Evolutionary conservation across 2,797 vertebrate genomes (phyloP).

Genomic region (Acipenser transmontanus): DNA sequence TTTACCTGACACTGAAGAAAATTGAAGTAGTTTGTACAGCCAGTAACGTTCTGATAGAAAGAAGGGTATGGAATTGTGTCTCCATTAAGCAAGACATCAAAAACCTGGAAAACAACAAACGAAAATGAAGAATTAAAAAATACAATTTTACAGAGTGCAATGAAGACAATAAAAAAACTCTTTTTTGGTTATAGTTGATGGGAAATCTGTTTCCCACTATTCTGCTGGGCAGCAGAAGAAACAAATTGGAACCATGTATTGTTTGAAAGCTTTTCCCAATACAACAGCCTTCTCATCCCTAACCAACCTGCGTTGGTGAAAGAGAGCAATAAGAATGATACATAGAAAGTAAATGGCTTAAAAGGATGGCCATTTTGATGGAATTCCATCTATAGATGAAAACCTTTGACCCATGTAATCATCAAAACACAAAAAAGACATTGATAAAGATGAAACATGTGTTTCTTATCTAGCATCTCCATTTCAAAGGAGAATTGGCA

Average conservation of each 20-base stretch:
- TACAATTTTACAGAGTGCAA: not conserved
- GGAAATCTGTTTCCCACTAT: not conserved
- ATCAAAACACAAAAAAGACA: too few species aligned
- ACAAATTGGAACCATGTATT: not conserved
- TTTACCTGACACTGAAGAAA: constrained; percentile 68
- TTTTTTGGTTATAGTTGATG: not conserved
- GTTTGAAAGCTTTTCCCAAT: not conserved
- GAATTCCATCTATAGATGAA: too few species aligned
- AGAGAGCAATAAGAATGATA: not conserved
- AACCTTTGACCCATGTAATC: too few species aligned
- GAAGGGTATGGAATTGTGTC: constrained; percentile 55
- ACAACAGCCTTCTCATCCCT: not conserved
- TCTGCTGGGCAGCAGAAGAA: not conserved
- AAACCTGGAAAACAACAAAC: constrained; percentile 47
- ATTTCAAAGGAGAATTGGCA: too few species aligned
- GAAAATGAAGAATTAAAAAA: not conserved
- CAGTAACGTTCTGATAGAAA: constrained; percentile 72
- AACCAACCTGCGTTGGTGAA: not conserved
- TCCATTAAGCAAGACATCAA: constrained; percentile 67
- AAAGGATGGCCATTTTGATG: not conserved
- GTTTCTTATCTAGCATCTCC: too few species aligned
- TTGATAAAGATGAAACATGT: too few species aligned
- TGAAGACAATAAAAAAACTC: not conserved
- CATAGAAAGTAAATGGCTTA: not conserved
- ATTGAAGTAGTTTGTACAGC: constrained; percentile 74